Evolutionary conservation across 2,888 invertebrate species (phyloP), one percentile per base, ranked within the genome.

Genomic region (Nymphalis polychloros): DNA sequence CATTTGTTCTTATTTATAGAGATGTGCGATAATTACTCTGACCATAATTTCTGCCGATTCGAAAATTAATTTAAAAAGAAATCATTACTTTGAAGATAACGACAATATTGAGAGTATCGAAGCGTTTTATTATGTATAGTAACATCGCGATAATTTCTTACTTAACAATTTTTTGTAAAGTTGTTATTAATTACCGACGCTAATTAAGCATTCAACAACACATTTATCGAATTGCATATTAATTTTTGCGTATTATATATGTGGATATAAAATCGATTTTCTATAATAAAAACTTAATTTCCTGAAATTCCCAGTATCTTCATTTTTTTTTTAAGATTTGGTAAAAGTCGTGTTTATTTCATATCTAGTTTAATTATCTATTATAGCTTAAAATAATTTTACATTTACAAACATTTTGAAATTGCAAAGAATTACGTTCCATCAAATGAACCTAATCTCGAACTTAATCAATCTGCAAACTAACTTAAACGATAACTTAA

Each of bases 161-260:
- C 67, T 57, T 62, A 67, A 67, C 57, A 48, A 62, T 67, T 49
- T 49, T 61, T 49, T 50, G 57, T 62, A 31, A 52, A 52, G 53
- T 27, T 67, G 61, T 67, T 61, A 62, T 67, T 61, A 67, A 62
- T 67, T 67, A 27, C 49, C 35, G 57, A 70, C 59, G 48, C 50
- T 64, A 61, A 63, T 70, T 59, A 68, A 63, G 35, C 64, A 64
- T 67, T 68, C 70, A 64, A 68, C 64, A 64, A 64, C 64, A 67
- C 64, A 64, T 62, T 31, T 17, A 47, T 17, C 46, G 23, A 35
- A 60, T 48, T 27, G 5, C 23, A 1, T 50, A 50, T 20, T 31
- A 27, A 59, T 16, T 41, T 47, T 46, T 52, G 52, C 27, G 31
- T 47, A 46, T 41, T 41, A 41, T 41, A 41, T 41, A 3, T 13